These are phyloP conservation scores for Leucania comma DNA, from an alignment of 2,888 invertebrate genomes.

Conservation along the genomic window DNA sequence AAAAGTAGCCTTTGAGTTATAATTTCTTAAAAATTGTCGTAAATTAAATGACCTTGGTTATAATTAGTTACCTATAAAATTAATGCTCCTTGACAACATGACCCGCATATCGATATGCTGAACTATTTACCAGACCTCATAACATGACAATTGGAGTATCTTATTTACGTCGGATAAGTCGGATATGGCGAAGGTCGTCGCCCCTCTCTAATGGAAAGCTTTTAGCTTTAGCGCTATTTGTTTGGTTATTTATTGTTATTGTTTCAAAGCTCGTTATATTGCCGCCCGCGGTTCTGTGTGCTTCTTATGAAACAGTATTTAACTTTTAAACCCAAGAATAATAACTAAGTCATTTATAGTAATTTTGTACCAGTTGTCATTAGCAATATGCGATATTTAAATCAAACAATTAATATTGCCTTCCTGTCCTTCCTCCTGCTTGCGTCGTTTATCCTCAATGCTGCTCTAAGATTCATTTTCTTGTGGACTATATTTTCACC, in stretches of 20 bases:
- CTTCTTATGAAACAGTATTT: neutral
- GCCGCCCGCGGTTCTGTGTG: neutral
- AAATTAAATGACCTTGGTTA: no score
- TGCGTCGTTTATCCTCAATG: no score
- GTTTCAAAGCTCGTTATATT: neutral
- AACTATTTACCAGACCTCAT: neutral
- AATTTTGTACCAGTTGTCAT: neutral
- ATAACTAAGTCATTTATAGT: neutral
- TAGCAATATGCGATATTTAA: neutral
- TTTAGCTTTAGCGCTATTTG: neutral
- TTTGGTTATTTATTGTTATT: neutral
- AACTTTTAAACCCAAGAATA: neutral
- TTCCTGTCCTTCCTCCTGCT: neutral
- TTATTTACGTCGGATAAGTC: slow-evolving; percentile 2
- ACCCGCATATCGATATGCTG: no score
- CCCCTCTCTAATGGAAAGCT: slow-evolving; percentile 16
- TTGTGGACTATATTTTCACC: no score
- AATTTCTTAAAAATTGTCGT: no score
- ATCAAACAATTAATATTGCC: neutral
- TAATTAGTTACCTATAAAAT: no score
- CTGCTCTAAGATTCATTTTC: no score
- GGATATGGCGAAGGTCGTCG: neutral
- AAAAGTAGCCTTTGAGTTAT: no score
- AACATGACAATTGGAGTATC: slow-evolving; percentile 1
- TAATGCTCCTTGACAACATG: no score